Evolutionary conservation across 2,888 invertebrate genomes (phyloP).

Genomic region (Lobophora halterata): DNA sequence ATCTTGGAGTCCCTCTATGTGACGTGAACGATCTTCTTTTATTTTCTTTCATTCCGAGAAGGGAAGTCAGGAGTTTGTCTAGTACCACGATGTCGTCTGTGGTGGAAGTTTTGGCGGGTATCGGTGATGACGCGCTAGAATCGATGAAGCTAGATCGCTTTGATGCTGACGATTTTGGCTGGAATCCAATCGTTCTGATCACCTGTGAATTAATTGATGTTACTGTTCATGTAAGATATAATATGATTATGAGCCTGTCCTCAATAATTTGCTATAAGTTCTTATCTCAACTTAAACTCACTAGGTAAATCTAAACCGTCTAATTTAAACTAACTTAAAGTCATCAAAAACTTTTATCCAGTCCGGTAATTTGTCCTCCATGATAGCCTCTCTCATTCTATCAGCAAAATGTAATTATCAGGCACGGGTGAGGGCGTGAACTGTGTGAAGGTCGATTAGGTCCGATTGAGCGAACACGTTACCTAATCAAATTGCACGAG

Average conservation of each 20-base stretch:
- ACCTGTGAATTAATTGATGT: slow-evolving; percentile 44
- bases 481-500: slow-evolving; percentile 19
- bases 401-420: slow-evolving; percentile 15
- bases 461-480: slow-evolving; percentile 9
- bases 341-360: background rate
- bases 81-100: slow-evolving; percentile 82
- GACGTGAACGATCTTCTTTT: slow-evolving; percentile 58
- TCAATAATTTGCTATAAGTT: too few species aligned
- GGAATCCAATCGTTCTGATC: slow-evolving; percentile 54
- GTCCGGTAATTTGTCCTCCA: background rate
- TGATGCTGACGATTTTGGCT: slow-evolving; percentile 55
- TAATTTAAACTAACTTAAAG: background rate
- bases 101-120: slow-evolving; percentile 51
- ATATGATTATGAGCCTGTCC: too few species aligned
- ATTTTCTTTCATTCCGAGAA: slow-evolving; percentile 75
- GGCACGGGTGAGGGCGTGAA: slow-evolving; percentile 10
- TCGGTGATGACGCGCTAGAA: slow-evolving; percentile 55
- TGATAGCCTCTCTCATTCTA: background rate
- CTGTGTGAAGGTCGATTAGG: slow-evolving; percentile 25
- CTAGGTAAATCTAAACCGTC: background rate
- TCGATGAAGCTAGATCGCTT: slow-evolving; percentile 53
- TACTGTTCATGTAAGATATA: background rate
- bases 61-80: slow-evolving; percentile 82
- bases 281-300: too few species aligned
- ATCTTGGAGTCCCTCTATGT: slow-evolving; percentile 58